Base-by-base conservation (phyloP, 2,888 invertebrate genomes). In the Tubulanus polymorphus region DNA sequence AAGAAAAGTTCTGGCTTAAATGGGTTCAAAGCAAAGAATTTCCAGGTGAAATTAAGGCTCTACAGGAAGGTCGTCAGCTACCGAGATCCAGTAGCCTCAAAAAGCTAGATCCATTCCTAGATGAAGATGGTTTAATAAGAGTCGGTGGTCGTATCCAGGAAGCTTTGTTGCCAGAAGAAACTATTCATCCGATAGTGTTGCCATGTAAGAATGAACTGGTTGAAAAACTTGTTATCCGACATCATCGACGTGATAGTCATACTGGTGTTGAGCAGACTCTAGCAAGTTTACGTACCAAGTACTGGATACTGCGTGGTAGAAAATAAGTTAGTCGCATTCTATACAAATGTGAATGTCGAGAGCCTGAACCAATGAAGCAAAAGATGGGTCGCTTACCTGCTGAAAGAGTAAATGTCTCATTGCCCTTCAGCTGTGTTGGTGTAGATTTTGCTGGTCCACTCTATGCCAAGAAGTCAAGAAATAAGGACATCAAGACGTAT, bases 151-250 rank as follows among this genome's bases (percentile, higher is more conserved):
- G 48, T 8, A 25, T 48, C 18, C 25, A 27, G 6, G 3, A 20
- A 3, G 23, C 48, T 6, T 8, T 28, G 6, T 8, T 30, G 3
- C 28, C 50, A 6, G 18, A 18, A 15, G 28, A 48, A 26, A n/a
- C 48, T 5, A 48, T n/a, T n/a, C 48, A 48, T n/a, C 48, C 48
- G 6, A 10, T 48, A 20, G 27, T 48, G n/a, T n/a, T 48, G 25
- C 48, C 48, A 3, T 20, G 20, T 5, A 5, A 41, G 18, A 15
- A 15, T 5, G 23, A 41, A 15, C 41, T 41, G 15, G 41, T 41
- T 8, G 41, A 41, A 23, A 41, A 41, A 23, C 18, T 41, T 3
- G 23, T 15, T 8, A 18, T 8, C 6, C 15, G 23, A 8, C 23
- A 41, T 15, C 41, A 41, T 15, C 15, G 15, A 5, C 5, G 18